Base-by-base conservation (phyloP, 2,113 vertebrate species). In the Hipposideros armiger region DNA sequence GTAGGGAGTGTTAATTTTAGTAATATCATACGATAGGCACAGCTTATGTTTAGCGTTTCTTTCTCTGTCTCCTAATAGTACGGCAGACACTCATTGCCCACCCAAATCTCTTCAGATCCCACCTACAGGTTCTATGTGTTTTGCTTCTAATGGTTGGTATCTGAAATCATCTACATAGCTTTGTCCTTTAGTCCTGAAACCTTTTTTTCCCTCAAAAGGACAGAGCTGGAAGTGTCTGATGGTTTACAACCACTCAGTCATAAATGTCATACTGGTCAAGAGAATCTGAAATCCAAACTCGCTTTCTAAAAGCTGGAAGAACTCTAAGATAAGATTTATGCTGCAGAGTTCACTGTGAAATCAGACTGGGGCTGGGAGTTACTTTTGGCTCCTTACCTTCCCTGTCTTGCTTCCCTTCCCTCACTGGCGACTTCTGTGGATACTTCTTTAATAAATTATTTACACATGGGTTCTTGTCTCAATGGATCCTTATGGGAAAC, bases 51-150 rank as follows among this genome's bases (percentile, higher is more conserved):
- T 73, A 50, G 4, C 4, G 2, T 82, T 28, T 13, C 20, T 66
- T 14, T 56, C 36, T 20, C 5, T 40, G 11, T 40, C 26, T 54
- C 14, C 4, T 19, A 62, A n/a, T 30, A 2, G 0, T 2, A n/a
- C 1, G 3, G 1, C 5, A n/a, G 69, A 72, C 14, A 67, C 2
- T 58, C 20, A 32, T 32, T 80, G 20, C 6, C 30, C 8, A 70
- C 26, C 20, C 14, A 70, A 8, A 26, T 30, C 16, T 8, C 10
- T 19, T 86, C 9, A 17, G 9, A 87, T 50, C 5, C 5, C 19
- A 20, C 13, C 28, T 64, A 69, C 11, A 64, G 2, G 4, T 56
- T 89, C 58, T 54, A 14, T 24, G 62, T 45, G 3, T 8, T 74
- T 95, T 78, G 5, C 28, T 74, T 40, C 28, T 47, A 14, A 30